Percentiles rank a stretch among this genome's conserved stretches.
These are phyloP conservation scores for Micronisus gabar DNA, from an alignment of 2,113 vertebrate genomes.

Conservation along the genomic window DNA sequence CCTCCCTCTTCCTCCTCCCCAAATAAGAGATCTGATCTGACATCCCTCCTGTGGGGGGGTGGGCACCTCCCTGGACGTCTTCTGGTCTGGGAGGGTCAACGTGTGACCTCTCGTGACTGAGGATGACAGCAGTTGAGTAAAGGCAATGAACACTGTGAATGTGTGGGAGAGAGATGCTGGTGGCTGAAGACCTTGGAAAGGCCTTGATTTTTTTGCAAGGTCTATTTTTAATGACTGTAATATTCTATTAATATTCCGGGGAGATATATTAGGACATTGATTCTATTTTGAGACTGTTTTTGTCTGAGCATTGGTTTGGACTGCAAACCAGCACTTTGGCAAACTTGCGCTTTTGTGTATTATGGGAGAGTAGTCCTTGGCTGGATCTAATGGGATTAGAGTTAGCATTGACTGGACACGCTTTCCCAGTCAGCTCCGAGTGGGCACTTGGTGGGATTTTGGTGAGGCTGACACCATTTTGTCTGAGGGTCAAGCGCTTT, in stretches of 20 bases:
- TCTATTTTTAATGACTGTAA: not conserved
- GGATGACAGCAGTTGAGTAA: not conserved
- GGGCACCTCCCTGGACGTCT: not conserved
- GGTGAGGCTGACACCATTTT: not conserved
- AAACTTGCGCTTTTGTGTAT: not conserved
- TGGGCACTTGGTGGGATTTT: not conserved
- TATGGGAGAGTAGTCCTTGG: not conserved
- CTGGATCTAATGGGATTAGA: not conserved
- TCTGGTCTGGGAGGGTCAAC: not conserved
- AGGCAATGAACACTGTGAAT: not conserved
- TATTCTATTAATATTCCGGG: slow-evolving; percentile 13
- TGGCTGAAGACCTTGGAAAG: not conserved
- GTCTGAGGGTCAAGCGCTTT: not conserved
- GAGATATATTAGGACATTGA: slow-evolving; percentile 8
- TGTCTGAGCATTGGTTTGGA: slow-evolving; percentile 19
- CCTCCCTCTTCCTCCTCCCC: not conserved
- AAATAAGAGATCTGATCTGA: not conserved
- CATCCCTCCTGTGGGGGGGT: not conserved
- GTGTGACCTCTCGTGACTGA: not conserved
- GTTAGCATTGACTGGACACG: not conserved
- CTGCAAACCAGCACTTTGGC: not conserved
- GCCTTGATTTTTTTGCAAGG: not conserved
- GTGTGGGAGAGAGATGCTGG: not conserved
- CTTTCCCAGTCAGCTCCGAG: not conserved
- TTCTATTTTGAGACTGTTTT: slow-evolving; percentile 39